phyloP scores from a whole-genome alignment of 2,797 vertebrate species.

The Crenichthys baileyi region DNA sequence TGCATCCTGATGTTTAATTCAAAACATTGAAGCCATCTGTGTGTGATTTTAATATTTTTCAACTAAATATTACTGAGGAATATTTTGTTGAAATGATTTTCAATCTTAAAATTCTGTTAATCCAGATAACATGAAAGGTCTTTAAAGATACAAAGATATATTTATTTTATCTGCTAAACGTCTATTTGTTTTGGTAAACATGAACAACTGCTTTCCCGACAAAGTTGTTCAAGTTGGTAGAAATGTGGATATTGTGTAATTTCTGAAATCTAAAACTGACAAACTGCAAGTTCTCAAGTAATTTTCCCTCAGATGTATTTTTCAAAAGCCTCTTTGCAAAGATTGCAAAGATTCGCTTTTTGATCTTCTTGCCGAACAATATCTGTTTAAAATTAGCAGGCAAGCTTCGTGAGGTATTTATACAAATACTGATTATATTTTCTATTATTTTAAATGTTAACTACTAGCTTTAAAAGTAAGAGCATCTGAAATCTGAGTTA shows the following conservation, averaged over 20 bases:
- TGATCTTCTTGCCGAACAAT: neutral
- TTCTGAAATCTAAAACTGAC: neutral
- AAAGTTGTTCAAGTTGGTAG: neutral
- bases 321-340: neutral
- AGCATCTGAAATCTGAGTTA: neutral
- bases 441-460: neutral
- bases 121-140: neutral
- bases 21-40: neutral
- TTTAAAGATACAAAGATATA: neutral
- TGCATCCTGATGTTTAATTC: neutral
- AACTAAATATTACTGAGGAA: too few species aligned
- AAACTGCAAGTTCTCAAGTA: neutral
- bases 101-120: neutral
- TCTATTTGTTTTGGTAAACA: neutral
- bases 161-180: neutral
- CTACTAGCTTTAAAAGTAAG: neutral
- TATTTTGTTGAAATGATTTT: too few species aligned
- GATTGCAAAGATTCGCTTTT: neutral
- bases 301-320: neutral
- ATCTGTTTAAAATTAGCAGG: neutral
- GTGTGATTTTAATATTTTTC: too few species aligned
- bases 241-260: neutral
- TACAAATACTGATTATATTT: neutral
- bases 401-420: neutral
- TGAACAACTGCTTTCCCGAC: neutral